These are phyloP conservation scores for Teinopalpus imperialis DNA, from an alignment of 2,888 invertebrate species.

Conservation along the genomic window DNA sequence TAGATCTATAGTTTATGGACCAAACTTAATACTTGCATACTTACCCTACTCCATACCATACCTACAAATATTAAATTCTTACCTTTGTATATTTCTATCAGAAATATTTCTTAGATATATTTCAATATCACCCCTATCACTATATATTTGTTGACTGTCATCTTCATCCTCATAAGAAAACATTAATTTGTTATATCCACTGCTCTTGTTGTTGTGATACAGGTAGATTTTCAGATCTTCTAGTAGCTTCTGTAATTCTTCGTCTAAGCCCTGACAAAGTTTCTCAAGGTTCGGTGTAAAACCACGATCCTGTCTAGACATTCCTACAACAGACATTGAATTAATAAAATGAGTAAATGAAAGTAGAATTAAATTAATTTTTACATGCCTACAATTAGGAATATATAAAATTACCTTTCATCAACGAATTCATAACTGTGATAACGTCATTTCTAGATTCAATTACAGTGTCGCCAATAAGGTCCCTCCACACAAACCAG, in stretches of 20 bases:
- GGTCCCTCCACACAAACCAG: constrained; percentile 89
- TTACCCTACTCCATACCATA: no score
- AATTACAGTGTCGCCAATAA: constrained; percentile 74
- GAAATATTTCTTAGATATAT: constrained; percentile 76
- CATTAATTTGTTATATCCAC: constrained; percentile 44
- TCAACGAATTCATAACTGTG: constrained; percentile 70
- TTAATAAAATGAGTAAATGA: no score
- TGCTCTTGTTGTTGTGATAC: constrained; percentile 72
- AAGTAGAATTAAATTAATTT: no score
- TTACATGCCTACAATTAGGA: no score
- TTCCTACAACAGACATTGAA: constrained; percentile 49
- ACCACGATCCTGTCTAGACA: constrained; percentile 91
- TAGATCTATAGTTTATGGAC: no score
- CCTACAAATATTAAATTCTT: constrained; percentile 27
- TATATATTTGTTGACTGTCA: constrained; percentile 58
- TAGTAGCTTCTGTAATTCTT: constrained; percentile 83
- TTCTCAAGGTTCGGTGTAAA: constrained; percentile 88
- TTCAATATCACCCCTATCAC: constrained; percentile 76
- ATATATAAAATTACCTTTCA: constrained; percentile 58
- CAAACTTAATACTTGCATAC: no score
- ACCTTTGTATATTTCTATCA: constrained; percentile 73
- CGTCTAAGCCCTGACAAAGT: constrained; percentile 85
- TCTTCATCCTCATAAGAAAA: constrained; percentile 65
- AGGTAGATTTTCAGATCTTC: constrained; percentile 87
- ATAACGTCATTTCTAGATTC: constrained; percentile 71